A percentile compares a stretch with the other conserved stretches of the same genome.
Conservation (phyloP, 2,888 invertebrate species). For the Melangyna quadrimaculata region DNA sequence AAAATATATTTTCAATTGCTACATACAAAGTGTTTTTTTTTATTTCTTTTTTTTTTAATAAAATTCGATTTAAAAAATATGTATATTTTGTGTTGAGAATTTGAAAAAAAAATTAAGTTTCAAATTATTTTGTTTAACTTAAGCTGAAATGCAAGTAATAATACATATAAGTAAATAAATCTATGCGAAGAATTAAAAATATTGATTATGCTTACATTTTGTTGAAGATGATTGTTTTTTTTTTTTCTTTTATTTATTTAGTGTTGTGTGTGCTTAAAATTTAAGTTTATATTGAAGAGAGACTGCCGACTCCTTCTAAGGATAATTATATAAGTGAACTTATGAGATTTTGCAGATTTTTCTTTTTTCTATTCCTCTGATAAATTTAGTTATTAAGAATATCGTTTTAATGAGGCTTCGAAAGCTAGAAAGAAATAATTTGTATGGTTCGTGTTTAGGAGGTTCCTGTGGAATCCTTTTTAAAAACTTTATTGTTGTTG, state of each 20-base stretch:
- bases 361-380: slow-evolving; percentile 62
- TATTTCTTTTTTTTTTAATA: not conserved
- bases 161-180: slow-evolving; percentile 68
- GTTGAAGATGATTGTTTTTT: slow-evolving; percentile 4
- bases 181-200: slow-evolving; percentile 49
- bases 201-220: not conserved
- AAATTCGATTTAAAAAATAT: not conserved
- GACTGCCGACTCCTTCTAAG: slow-evolving; percentile 19
- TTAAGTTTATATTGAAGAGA: slow-evolving; percentile 39
- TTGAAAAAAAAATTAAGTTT: slow-evolving; percentile 10
- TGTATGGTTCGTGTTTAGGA: slow-evolving; percentile 13
- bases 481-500: slow-evolving; percentile 36
- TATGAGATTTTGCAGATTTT: slow-evolving; percentile 75
- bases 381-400: slow-evolving; percentile 34
- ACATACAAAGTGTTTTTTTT: not conserved
- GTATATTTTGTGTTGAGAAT: not conserved
- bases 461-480: slow-evolving; percentile 51
- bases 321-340: slow-evolving; percentile 63
- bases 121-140: slow-evolving; percentile 36
- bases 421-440: slow-evolving; percentile 24
- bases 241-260: not conserved
- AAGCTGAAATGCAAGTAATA: slow-evolving; percentile 68
- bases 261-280: slow-evolving; percentile 45
- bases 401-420: slow-evolving; percentile 7
- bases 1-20: slow-evolving; percentile 61